Base-by-base conservation (phyloP, 2,797 vertebrate genomes). In the Poeciliopsis turneri region DNA sequence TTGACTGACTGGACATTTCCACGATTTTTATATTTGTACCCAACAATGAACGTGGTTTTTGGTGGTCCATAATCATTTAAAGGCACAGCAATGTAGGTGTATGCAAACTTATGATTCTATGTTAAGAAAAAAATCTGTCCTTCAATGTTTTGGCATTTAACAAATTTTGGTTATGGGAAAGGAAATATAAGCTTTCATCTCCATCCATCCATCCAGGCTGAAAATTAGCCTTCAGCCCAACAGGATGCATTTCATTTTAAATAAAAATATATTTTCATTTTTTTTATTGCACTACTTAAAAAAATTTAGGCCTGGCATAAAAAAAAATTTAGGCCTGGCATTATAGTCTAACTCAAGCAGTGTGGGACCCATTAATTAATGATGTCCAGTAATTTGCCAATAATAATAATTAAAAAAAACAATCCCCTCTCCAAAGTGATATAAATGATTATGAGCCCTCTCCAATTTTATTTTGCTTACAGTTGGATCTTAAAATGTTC, bases 381-480 rank as follows among this genome's bases (percentile, higher is more conserved):
- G 1, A 57, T 66, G 8, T 25, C 47, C 33, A 66, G 13, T 3
- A 45, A 47, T 51, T 77, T 78, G 51, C 57, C 45, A 64, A 57
- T 41, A 53, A 25, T 9, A 53, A 23, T 23, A 51, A 23, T 23
- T 1, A 51, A 61, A 28, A 57, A n/a, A 23, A 12, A 78, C 39
- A 36, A 78, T 57, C 8, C 25, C 64, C 57, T 53, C n/a, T 72
- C 80, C 43, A 64, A 39, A 8, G 1, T 1, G 36, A 12, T 43
- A 7, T 68, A 77, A 69, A 74, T 76, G 51, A 61, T 47, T 64
- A 3, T 47, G 70, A 78, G 33, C n/a, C 61, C 70, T 74, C 77
- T 68, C 20, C 47, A 78, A 33, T 77, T 2, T 70, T 61, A 57
- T 75, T 86, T 80, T 73, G 53, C 28, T 55, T 68, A 73, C 9